Conservation (phyloP, 35 echinoderm and acorn worm species). For the Lytechinus variegatus region DNA sequence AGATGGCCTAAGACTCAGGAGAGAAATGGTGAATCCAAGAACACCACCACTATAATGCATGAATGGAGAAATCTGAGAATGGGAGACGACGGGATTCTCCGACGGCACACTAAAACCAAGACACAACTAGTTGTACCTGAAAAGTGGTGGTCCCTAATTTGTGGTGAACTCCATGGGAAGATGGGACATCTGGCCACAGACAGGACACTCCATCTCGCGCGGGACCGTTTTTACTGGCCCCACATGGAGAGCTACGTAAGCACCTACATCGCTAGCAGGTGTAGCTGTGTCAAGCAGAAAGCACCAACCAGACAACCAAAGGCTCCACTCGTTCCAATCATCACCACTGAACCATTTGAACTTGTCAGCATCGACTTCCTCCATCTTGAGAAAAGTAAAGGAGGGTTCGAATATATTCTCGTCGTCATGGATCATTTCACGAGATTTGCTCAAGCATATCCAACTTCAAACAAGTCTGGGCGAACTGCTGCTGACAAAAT, state of each 20-base stretch:
- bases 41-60: neutral
- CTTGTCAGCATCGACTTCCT: conserved; percentile 73
- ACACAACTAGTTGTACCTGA: conserved; percentile 25
- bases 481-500: neutral
- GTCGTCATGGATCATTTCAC: conserved; percentile 79
- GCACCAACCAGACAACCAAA: conserved; percentile 30
- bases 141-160: conserved; percentile 50
- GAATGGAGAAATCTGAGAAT: conserved; percentile 51
- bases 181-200: conserved; percentile 66
- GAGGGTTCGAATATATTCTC: conserved; percentile 73
- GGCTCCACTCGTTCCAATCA: conserved; percentile 67
- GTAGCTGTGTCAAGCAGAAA: conserved; percentile 58
- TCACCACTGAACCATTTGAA: conserved; percentile 61
- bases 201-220: conserved; percentile 52
- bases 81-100: conserved; percentile 35
- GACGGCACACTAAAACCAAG: conserved; percentile 49
- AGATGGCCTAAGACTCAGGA: neutral
- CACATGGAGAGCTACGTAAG: conserved; percentile 61
- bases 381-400: conserved; percentile 63
- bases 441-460: conserved; percentile 74
- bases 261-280: conserved; percentile 49
- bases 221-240: conserved; percentile 76
- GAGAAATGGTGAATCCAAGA: neutral
- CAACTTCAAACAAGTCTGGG: conserved; percentile 58
- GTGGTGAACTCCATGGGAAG: conserved; percentile 61